phyloP scores from a whole-genome alignment of 2,797 vertebrate species.

The Tamandua tetradactyla region DNA sequence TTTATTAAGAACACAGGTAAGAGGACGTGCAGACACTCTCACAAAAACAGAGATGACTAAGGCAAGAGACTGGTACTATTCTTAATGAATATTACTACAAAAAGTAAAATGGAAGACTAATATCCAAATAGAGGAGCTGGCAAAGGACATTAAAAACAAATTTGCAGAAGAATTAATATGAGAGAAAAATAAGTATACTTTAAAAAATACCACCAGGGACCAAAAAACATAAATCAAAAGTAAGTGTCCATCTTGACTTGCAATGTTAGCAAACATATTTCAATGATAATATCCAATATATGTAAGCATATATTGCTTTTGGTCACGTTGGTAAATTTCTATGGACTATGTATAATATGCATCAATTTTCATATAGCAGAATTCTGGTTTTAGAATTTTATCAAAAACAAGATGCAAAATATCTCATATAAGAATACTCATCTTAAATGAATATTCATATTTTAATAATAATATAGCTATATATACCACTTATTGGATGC shows the following conservation, averaged over 20 bases:
- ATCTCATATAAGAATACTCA: neutral
- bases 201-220: neutral
- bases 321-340: neutral
- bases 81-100: neutral
- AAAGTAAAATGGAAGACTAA: neutral
- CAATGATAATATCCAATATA: neutral
- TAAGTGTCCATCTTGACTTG: neutral
- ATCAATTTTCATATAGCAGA: neutral
- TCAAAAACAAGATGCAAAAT: neutral
- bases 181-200: neutral
- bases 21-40: too few species aligned
- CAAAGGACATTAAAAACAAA: neutral
- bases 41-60: too few species aligned
- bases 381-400: neutral
- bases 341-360: neutral
- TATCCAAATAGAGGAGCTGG: neutral
- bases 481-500: neutral
- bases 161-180: slow-evolving; percentile 1
- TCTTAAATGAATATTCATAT: neutral
- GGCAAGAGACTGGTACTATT: too few species aligned
- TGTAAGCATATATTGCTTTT: neutral
- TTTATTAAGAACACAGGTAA: too few species aligned
- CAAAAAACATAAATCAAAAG: neutral
- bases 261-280: neutral
- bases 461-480: neutral